Evolutionary conservation across 2,888 invertebrate genomes (phyloP).

Genomic region (Sepiola atlantica): DNA sequence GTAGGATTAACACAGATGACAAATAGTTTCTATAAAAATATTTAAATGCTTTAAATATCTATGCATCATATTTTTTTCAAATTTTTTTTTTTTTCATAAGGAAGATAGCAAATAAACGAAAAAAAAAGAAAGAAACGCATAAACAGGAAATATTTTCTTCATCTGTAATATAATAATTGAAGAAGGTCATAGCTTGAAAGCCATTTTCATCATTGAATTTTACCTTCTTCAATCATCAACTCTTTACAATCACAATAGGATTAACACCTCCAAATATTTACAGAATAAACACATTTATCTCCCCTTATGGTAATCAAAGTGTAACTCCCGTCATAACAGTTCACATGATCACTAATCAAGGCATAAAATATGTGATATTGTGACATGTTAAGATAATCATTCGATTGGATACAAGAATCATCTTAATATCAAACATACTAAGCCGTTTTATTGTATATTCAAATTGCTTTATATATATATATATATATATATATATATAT

Average conservation of each 20-base stretch:
- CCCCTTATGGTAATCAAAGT: background rate
- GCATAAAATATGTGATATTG: constrained; percentile 32
- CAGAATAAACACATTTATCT: background rate
- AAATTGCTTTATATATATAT: no score
- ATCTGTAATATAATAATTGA: no score
- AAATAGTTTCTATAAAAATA: background rate
- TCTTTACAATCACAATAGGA: background rate
- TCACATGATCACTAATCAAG: background rate
- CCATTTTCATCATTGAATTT: background rate
- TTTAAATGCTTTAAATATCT: background rate
- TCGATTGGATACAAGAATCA: background rate
- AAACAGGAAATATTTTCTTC: no score
- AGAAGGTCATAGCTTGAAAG: background rate
- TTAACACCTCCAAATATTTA: background rate
- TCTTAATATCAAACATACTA: background rate
- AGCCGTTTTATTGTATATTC: no score
- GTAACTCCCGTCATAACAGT: background rate
- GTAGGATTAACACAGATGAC: background rate
- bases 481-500: no score
- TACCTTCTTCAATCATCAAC: background rate
- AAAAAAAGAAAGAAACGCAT: background rate
- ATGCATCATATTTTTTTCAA: background rate
- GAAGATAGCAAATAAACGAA: background rate
- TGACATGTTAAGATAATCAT: background rate
- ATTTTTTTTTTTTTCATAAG: no score